Evolutionary conservation across 2,888 invertebrate species (phyloP).

Genomic region (Panzeria rudis): DNA sequence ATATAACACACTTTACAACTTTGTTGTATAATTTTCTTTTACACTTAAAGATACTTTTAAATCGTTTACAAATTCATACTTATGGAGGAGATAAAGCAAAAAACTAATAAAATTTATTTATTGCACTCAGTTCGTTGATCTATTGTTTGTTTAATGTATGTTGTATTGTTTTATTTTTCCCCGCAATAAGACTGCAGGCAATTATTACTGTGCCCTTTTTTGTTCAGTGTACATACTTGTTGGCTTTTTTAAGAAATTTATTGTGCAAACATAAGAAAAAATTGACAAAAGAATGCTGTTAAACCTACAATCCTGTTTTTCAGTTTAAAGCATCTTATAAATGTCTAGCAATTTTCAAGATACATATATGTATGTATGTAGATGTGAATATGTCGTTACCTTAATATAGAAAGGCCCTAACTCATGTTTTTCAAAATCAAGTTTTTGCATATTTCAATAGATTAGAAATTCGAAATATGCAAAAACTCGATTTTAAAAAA

Average conservation of each 20-base stretch:
- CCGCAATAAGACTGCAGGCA: background rate
- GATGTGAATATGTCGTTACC: too few relatives aligned
- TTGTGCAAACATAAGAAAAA: slow-evolving; percentile 26
- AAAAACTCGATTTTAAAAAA: too few relatives aligned
- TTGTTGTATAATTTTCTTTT: slow-evolving; percentile 9
- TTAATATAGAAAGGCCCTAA: too few relatives aligned
- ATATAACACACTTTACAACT: slow-evolving; percentile 14
- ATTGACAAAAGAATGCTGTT: slow-evolving; percentile 55
- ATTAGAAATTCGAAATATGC: too few relatives aligned
- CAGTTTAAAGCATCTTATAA: slow-evolving; percentile 15
- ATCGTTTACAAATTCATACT: slow-evolving; percentile 5
- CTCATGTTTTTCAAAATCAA: too few relatives aligned
- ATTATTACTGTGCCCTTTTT: slow-evolving; percentile 49
- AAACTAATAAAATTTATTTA: slow-evolving; percentile 10
- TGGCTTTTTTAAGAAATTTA: slow-evolving; percentile 21
- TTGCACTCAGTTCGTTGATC: slow-evolving; percentile 50
- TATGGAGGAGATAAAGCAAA: slow-evolving; percentile 27
- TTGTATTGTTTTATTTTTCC: background rate
- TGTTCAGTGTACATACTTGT: slow-evolving; percentile 20
- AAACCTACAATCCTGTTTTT: slow-evolving; percentile 66
- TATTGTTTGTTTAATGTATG: slow-evolving; percentile 19
- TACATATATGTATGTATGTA: background rate
- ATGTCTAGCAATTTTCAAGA: slow-evolving; percentile 9
- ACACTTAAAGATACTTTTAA: slow-evolving; percentile 11
- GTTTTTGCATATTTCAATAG: too few relatives aligned